Percentiles rank a stretch among this genome's conserved stretches.
Evolutionary conservation across 2,113 vertebrate species (phyloP).

Genomic region (Erythrocercus mccallii): DNA sequence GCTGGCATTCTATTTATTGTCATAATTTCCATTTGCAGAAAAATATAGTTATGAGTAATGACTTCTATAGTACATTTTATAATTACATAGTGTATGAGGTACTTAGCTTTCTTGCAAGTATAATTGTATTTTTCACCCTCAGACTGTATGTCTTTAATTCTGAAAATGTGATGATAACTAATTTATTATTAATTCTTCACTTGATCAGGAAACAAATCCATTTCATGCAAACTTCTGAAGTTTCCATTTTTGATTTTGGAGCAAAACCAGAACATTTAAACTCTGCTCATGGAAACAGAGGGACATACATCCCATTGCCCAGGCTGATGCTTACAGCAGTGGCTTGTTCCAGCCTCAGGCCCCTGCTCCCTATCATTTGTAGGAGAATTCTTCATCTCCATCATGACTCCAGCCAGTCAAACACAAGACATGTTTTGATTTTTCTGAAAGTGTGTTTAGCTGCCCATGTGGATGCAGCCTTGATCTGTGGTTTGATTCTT

Average conservation of each 20-base stretch:
- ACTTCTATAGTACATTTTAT: neutral
- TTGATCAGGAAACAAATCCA: neutral
- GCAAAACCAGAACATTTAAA: neutral
- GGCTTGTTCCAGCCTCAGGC: neutral
- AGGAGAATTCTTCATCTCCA: neutral
- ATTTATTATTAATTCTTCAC: neutral
- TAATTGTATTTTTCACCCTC: constrained; percentile 16
- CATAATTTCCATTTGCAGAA: neutral
- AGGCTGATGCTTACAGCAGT: neutral
- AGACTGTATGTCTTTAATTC: neutral
- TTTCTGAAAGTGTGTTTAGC: neutral
- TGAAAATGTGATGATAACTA: neutral
- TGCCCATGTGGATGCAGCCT: neutral
- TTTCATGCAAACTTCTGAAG: neutral
- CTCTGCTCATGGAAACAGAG: neutral
- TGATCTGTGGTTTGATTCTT: neutral
- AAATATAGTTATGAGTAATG: neutral
- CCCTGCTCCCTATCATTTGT: neutral
- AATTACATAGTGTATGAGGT: neutral
- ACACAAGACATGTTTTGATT: neutral
- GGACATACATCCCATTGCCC: neutral
- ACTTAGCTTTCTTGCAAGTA: neutral
- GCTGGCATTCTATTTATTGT: neutral
- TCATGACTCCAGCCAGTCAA: neutral
- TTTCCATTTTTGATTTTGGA: neutral